phyloP scores from a whole-genome alignment of 2,113 vertebrate species.

The Gorsachius goisagi region DNA sequence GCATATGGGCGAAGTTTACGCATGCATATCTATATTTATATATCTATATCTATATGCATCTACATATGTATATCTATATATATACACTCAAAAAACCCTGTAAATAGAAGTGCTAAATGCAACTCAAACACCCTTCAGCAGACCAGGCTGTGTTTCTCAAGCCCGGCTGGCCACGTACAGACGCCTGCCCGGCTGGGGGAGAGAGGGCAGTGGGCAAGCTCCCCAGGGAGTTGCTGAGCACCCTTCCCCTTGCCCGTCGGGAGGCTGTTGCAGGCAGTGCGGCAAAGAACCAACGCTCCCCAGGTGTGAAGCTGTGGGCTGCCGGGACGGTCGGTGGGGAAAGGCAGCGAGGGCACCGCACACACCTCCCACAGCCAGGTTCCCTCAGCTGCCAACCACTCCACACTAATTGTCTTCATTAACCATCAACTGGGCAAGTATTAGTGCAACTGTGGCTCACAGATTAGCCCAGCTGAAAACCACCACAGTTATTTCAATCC shows the following conservation, averaged over 20 bases:
- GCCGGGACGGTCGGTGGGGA: background rate
- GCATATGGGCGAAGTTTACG: background rate
- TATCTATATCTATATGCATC: background rate
- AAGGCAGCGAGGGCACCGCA: background rate
- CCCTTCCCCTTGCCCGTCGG: background rate
- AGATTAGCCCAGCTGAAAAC: background rate
- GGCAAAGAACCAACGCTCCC: background rate
- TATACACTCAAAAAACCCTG: background rate
- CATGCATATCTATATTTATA: too few species aligned
- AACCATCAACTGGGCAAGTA: background rate
- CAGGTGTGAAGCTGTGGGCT: rapidly evolving
- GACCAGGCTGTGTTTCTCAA: background rate
- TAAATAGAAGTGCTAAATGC: background rate
- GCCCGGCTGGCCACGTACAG: rapidly evolving
- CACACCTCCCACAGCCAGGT: background rate
- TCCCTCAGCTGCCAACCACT: background rate
- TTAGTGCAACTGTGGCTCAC: background rate
- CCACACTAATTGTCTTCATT: background rate
- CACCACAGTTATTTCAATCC: constrained; percentile 3
- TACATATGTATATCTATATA: background rate
- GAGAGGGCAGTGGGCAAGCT: background rate
- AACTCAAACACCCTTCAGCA: background rate
- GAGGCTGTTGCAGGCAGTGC: background rate
- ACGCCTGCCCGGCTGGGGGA: background rate
- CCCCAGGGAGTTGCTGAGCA: background rate